Conservation (phyloP, 2,113 vertebrate genomes). For the Triplophysa dalaica region DNA sequence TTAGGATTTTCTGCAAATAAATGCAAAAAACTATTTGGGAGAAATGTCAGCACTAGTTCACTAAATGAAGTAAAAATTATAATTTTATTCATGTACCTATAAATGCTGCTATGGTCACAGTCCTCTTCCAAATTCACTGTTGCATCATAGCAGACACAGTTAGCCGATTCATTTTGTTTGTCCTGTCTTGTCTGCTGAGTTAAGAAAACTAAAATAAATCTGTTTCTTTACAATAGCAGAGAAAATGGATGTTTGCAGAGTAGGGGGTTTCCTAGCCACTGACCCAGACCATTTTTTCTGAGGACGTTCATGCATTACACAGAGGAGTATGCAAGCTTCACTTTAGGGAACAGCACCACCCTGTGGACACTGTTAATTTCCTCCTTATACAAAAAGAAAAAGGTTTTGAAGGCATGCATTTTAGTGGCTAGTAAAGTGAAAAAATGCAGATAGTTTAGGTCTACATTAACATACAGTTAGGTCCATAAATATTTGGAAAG, state of each 20-base stretch:
- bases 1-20: too few species aligned
- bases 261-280: conserved; percentile 41
- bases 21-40: too few species aligned
- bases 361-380: conserved; percentile 23
- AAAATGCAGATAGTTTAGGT: too few species aligned
- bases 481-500: too few species aligned
- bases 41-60: too few species aligned
- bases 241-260: conserved; percentile 5
- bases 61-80: too few species aligned
- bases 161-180: background rate
- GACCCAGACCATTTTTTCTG: conserved; percentile 24
- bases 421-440: too few species aligned
- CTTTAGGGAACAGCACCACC: conserved; percentile 36
- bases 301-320: background rate
- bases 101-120: background rate
- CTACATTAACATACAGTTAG: too few species aligned
- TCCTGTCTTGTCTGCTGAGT: background rate
- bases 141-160: background rate
- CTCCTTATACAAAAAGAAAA: too few species aligned
- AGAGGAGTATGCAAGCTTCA: background rate
- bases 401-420: too few species aligned
- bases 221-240: background rate
- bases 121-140: background rate
- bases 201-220: background rate
- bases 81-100: background rate